These are phyloP conservation scores for Fregetta grallaria DNA, from an alignment of 2,113 vertebrate species.

Conservation along the genomic window DNA sequence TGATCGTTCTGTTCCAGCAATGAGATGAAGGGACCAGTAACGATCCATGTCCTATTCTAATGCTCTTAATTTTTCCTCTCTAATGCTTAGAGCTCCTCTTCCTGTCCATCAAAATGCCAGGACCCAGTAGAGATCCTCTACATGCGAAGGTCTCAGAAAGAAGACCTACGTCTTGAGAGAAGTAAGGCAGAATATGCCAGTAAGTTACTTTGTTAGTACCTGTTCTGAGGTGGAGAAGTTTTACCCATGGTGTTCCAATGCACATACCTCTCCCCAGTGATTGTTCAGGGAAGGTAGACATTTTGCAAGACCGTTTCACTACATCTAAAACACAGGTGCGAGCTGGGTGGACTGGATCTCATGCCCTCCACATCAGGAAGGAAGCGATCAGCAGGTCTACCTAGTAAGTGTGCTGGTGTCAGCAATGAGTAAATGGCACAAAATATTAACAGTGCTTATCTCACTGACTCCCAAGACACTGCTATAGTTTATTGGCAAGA, in stretches of 20 bases:
- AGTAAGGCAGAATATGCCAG: background rate
- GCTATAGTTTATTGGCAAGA: background rate
- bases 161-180: background rate
- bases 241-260: background rate
- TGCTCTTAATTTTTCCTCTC: background rate
- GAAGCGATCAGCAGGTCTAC: background rate
- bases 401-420: background rate
- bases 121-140: background rate
- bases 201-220: background rate
- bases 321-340: background rate
- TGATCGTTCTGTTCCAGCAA: background rate
- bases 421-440: background rate
- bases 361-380: background rate
- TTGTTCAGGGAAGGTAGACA: background rate
- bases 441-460: background rate
- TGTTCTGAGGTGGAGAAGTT: background rate
- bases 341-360: background rate
- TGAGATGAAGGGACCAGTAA: background rate
- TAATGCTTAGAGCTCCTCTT: background rate
- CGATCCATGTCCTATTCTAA: background rate
- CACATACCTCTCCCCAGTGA: background rate
- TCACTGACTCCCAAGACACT: background rate
- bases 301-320: background rate
- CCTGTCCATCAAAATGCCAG: background rate
- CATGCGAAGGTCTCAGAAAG: background rate